Evolutionary conservation across 2,888 invertebrate species (phyloP).

Genomic region (Norana najaformis): DNA sequence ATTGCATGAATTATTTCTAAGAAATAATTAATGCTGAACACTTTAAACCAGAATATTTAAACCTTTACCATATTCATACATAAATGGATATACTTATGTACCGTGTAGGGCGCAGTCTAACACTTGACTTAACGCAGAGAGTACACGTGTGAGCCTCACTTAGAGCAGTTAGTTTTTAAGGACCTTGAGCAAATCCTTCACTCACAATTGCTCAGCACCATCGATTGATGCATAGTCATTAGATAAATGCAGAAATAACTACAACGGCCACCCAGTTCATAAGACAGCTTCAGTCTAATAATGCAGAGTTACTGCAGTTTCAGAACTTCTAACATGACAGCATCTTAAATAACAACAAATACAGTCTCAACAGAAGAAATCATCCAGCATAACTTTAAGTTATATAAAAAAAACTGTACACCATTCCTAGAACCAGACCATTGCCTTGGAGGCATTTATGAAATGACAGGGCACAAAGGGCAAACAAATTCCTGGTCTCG

Average conservation of each 20-base stretch:
- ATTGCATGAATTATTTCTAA: conserved; percentile 13
- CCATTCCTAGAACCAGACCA: not conserved
- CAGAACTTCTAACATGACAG: not conserved
- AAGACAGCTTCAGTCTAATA: not conserved
- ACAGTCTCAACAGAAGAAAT: not conserved
- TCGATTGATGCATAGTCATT: not conserved
- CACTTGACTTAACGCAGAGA: too few species aligned
- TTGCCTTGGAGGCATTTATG: too few species aligned
- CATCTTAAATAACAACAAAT: not conserved
- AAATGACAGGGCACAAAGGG: not conserved
- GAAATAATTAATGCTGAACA: conserved; percentile 7
- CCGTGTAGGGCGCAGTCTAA: too few species aligned
- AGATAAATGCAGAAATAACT: not conserved
- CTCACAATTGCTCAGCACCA: too few species aligned
- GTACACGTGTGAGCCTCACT: too few species aligned
- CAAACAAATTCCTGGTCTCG: not conserved
- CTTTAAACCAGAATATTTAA: not conserved
- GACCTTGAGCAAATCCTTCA: too few species aligned
- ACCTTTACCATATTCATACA: not conserved
- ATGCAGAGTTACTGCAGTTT: not conserved
- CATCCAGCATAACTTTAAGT: not conserved
- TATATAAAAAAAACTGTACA: conserved; percentile 5
- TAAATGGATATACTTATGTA: conserved; percentile 1
- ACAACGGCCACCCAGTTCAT: not conserved
- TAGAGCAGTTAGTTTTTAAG: too few species aligned